Evolutionary conservation across 2,888 invertebrate species (phyloP).

Genomic region (Macrophya alboannulata): DNA sequence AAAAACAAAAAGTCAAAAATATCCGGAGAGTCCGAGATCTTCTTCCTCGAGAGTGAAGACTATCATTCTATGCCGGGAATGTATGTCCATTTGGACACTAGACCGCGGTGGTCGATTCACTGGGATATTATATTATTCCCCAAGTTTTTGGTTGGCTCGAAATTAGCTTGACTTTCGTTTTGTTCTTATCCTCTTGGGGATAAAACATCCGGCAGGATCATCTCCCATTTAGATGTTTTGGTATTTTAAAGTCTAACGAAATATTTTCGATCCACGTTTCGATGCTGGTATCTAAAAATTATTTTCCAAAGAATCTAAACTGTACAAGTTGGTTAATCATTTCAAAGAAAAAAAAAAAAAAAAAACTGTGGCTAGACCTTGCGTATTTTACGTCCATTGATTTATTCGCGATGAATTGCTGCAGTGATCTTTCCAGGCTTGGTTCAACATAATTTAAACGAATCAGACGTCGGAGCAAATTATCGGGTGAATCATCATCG

Average conservation of each 20-base stretch:
- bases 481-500: slow-evolving; percentile 7
- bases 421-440: background rate
- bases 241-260: background rate
- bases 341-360: background rate
- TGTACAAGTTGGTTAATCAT: no score
- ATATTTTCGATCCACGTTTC: background rate
- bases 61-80: background rate
- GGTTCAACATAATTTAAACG: background rate
- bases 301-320: no score
- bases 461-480: slow-evolving; percentile 22
- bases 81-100: slow-evolving; percentile 3
- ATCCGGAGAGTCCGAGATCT: background rate
- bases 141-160: background rate
- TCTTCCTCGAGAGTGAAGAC: background rate
- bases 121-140: background rate
- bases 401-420: background rate
- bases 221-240: background rate
- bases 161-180: background rate
- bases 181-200: background rate
- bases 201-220: background rate
- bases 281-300: background rate
- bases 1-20: slow-evolving; percentile 23
- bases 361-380: background rate
- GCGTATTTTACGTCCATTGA: background rate
- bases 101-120: background rate